These are phyloP conservation scores for Montipora capitata DNA, from an alignment of 92 coral and sea anemone species.

Conservation along the genomic window DNA sequence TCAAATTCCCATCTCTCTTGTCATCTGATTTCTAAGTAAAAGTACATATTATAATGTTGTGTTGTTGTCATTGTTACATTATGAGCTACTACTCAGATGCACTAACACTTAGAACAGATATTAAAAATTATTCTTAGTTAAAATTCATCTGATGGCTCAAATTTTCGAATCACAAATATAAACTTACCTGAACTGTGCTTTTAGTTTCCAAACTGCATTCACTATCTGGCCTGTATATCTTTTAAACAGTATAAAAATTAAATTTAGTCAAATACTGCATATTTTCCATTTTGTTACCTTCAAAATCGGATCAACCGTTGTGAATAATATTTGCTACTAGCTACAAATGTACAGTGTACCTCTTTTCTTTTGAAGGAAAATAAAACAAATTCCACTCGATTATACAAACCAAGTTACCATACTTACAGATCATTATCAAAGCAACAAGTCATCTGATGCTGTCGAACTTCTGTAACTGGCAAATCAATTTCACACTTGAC, in stretches of 20 bases:
- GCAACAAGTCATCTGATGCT: constrained; percentile 26
- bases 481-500: constrained; percentile 23
- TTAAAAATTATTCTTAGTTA: too few relatives aligned
- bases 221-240: background rate
- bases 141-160: too few relatives aligned
- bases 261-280: background rate
- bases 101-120: too few relatives aligned
- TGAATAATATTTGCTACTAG: background rate
- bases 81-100: too few relatives aligned
- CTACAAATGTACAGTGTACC: too few relatives aligned
- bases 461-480: constrained; percentile 21
- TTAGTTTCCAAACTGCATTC: background rate
- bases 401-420: background rate
- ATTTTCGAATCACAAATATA: too few relatives aligned
- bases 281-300: background rate
- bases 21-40: too few relatives aligned
- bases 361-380: too few relatives aligned
- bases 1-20: too few relatives aligned
- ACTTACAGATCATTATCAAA: background rate
- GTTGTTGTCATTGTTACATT: too few relatives aligned
- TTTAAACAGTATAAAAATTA: background rate
- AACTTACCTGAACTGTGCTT: background rate
- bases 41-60: too few relatives aligned
- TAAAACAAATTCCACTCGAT: too few relatives aligned
- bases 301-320: background rate